These are phyloP conservation scores for Noctilio leporinus DNA, from an alignment of 2,113 vertebrate genomes.

Conservation along the genomic window DNA sequence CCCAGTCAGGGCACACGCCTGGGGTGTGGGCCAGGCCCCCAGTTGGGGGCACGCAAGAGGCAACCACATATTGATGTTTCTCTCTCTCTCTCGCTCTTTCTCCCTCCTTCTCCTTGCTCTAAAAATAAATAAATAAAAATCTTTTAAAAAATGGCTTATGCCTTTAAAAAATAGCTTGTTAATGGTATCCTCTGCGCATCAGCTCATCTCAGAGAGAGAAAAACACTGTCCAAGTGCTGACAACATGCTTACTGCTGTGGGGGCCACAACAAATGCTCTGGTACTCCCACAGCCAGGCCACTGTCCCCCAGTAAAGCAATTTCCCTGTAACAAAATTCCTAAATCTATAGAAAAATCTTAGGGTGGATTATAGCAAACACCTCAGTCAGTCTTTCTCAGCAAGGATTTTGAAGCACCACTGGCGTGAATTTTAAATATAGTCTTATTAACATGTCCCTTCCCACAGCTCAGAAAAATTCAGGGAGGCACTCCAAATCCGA, in stretches of 20 bases:
- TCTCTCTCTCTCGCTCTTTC: too few species aligned
- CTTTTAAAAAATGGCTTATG: too few species aligned
- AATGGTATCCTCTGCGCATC: background rate
- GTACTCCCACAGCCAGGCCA: background rate
- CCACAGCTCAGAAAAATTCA: background rate
- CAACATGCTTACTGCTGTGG: accelerated
- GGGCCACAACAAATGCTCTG: background rate
- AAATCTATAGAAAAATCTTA: background rate
- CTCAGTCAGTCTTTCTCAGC: background rate
- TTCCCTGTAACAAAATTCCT: background rate
- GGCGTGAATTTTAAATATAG: background rate
- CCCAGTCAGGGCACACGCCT: too few species aligned
- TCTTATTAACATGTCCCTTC: background rate
- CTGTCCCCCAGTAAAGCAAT: background rate
- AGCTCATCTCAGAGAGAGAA: background rate
- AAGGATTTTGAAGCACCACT: background rate
- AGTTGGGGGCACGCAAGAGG: too few species aligned
- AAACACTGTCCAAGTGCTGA: background rate
- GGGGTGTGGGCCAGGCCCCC: too few species aligned
- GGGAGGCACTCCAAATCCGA: background rate
- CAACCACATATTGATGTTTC: too few species aligned
- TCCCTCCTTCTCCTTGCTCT: too few species aligned
- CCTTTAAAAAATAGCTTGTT: too few species aligned
- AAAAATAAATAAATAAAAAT: too few species aligned
- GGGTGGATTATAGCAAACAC: background rate